Evolutionary conservation across 2,888 invertebrate species (phyloP), one percentile per base, ranked within the genome.

Genomic region (Drosophila lutescens): DNA sequence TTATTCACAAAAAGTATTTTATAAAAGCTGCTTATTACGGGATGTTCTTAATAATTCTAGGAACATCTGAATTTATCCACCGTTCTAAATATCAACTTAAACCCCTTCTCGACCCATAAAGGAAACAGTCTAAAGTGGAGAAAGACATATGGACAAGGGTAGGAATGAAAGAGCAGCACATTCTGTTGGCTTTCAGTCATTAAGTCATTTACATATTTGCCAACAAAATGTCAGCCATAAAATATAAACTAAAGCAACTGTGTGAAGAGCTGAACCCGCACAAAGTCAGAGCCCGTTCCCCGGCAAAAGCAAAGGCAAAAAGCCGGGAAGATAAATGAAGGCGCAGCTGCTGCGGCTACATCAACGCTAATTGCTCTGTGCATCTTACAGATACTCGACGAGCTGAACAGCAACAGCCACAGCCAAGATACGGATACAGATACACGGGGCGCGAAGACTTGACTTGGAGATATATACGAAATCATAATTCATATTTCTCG

Each of bases 321-420:
- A 56, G 59, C 69, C 46, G 51, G 40, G 57, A 77, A 84, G 80
- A 89, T 87, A 87, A 82, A 88, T 89, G 88, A 79, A 86, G 82
- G 77, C 77, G 77, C 89, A 89, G 89, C 90, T 89, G 89, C 83
- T 81, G 82, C 74, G 77, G 77, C 85, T 78, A 86, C 85, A 88
- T 86, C 86, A 87, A 80, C 79, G 86, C 88, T 89, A 89, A 89
- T 90, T 89, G 89, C 89, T 79, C 73, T 61, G 68, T 80, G 66
- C 66, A 67, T 60, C 65, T 77, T 59, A 73, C 72, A 77, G 78
- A 50, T 71, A 68, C 66, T 59, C 36, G 44, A 43, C 49, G 32
- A 34, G 32, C 63, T 58, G 54, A 47, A 60, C 61, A 63, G 56
- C 17, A 47, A 60, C 61, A 63, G 53, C 17, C 13, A 41, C 44